Conservation (phyloP, 2,113 vertebrate species). For the Erythrolamprus reginae region DNA sequence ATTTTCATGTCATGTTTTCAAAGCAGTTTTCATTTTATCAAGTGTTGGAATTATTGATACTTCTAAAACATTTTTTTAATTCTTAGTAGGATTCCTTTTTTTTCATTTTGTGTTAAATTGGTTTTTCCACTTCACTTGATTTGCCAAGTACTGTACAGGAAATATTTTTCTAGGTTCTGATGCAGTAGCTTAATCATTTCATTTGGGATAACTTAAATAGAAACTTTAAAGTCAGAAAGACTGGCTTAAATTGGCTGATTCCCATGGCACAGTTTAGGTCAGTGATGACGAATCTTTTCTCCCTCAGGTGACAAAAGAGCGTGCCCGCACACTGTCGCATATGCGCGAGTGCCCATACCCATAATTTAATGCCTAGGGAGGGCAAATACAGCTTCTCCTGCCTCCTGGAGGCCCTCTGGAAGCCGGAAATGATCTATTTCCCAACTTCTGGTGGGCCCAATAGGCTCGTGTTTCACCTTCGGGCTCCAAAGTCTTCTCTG, state of each 20-base stretch:
- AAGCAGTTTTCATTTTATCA: conserved; percentile 16
- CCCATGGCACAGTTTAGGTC: conserved; percentile 37
- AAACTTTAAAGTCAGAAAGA: conserved; percentile 48
- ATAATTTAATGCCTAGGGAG: too few species aligned
- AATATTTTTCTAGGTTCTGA: conserved; percentile 40
- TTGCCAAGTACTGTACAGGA: conserved; percentile 52
- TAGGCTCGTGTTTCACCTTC: too few species aligned
- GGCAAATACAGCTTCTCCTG: too few species aligned
- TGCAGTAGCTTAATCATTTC: conserved; percentile 37
- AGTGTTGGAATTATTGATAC: conserved; percentile 33
- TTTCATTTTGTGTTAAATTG: conserved; percentile 34
- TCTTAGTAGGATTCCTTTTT: conserved; percentile 27
- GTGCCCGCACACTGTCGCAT: too few species aligned
- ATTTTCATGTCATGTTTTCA: not conserved
- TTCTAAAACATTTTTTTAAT: too few species aligned
- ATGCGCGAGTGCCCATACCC: too few species aligned
- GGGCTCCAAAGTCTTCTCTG: too few species aligned
- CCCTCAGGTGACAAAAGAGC: too few species aligned
- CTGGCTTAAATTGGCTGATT: conserved; percentile 40
- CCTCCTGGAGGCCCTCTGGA: too few species aligned
- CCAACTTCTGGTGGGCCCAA: too few species aligned
- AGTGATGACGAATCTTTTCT: too few species aligned
- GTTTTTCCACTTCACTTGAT: conserved; percentile 28
- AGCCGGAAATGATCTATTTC: too few species aligned
- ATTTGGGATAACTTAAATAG: conserved; percentile 54